phyloP scores from a whole-genome alignment of 35 echinoderm and acorn worm genomes.

The Heliocidaris tuberculata region DNA sequence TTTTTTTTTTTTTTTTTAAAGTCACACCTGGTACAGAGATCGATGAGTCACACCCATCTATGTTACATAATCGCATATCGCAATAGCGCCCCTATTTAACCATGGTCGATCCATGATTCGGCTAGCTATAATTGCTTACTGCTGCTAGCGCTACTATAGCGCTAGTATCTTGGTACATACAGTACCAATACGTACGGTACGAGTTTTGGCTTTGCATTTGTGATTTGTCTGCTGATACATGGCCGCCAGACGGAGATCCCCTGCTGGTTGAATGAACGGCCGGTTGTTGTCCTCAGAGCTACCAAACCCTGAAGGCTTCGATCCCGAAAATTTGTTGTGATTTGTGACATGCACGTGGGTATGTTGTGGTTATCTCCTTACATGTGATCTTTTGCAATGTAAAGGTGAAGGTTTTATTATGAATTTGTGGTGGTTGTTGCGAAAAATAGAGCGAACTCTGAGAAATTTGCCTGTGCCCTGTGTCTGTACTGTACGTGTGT shows the following conservation, averaged over 20 bases:
- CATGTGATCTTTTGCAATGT: neutral
- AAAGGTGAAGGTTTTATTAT: neutral
- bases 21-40: too few species aligned
- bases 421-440: neutral
- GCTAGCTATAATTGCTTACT: too few species aligned
- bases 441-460: neutral
- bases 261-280: slow-evolving; percentile 32
- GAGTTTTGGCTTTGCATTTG: too few species aligned
- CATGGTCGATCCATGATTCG: too few species aligned
- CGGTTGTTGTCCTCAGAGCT: slow-evolving; percentile 31
- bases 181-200: too few species aligned
- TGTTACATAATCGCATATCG: neutral
- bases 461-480: neutral
- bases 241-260: slow-evolving; percentile 8
- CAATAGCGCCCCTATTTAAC: neutral
- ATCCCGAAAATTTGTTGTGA: neutral
- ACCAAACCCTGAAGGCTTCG: neutral
- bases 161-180: too few species aligned
- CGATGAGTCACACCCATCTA: neutral
- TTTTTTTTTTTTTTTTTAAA: too few species aligned
- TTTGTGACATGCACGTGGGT: neutral
- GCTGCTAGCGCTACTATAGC: too few species aligned
- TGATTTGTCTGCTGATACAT: neutral
- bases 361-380: neutral
- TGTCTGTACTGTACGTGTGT: neutral